phyloP scores from a whole-genome alignment of 2,888 invertebrate species.

The Linnaemya tessellans region DNA sequence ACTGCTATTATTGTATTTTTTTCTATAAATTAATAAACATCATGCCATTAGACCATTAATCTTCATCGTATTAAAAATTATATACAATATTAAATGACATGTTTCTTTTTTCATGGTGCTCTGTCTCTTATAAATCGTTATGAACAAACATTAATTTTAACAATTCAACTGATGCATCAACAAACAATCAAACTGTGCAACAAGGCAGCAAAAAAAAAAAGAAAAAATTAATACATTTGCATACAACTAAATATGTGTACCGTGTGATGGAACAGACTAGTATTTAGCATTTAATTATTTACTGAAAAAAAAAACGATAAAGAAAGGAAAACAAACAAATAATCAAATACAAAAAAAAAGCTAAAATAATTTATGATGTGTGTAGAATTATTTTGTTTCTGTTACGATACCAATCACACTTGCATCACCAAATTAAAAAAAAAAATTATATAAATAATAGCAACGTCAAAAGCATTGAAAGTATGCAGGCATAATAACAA shows the following conservation, averaged over 20 bases:
- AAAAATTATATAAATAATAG: slow-evolving; percentile 33
- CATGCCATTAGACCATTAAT: slow-evolving; percentile 55
- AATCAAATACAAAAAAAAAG: neutral
- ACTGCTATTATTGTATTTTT: slow-evolving; percentile 11
- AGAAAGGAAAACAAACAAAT: neutral
- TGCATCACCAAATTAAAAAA: slow-evolving; percentile 54
- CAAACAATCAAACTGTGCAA: slow-evolving; percentile 44
- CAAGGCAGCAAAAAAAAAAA: slow-evolving; percentile 17
- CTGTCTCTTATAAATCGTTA: slow-evolving; percentile 45
- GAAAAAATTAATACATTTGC: slow-evolving; percentile 41
- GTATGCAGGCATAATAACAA: slow-evolving; percentile 54
- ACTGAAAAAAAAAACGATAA: neutral
- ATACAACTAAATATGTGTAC: slow-evolving; percentile 25
- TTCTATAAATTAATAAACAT: slow-evolving; percentile 18
- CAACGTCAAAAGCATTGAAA: slow-evolving; percentile 52
- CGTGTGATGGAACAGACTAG: slow-evolving; percentile 22
- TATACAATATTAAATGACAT: slow-evolving; percentile 47
- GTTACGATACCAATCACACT: slow-evolving; percentile 58
- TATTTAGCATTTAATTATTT: slow-evolving; percentile 35
- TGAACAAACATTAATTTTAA: slow-evolving; percentile 67
- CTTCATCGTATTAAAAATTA: slow-evolving; percentile 61
- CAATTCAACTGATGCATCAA: slow-evolving; percentile 62
- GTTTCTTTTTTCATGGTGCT: slow-evolving; percentile 11
- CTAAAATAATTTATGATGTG: slow-evolving; percentile 62
- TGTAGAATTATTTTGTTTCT: slow-evolving; percentile 55